A percentile compares a stretch with the other conserved stretches of the same genome.
These are phyloP conservation scores for Parapristionchus giblindavisi DNA, from an alignment of 2,888 invertebrate species.

Conservation along the genomic window DNA sequence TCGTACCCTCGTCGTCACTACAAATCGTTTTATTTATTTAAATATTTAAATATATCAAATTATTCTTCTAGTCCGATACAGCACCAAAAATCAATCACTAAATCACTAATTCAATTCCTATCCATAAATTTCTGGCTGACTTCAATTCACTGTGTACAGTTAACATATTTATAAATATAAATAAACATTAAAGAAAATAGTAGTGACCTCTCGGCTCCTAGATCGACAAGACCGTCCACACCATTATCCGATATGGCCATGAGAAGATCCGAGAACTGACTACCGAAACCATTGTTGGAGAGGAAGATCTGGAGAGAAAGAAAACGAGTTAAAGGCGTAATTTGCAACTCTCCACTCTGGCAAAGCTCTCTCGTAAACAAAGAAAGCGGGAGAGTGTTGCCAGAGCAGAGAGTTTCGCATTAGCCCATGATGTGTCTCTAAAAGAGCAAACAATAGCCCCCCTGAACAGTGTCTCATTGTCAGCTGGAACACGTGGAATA, in stretches of 20 bases:
- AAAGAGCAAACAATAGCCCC: no score
- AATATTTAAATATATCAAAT: neutral
- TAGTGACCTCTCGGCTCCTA: slow-evolving; percentile 20
- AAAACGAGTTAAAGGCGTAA: neutral
- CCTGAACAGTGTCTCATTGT: no score
- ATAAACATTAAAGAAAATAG: neutral
- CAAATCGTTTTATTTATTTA: neutral
- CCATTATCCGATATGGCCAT: slow-evolving; percentile 3
- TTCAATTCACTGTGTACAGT: neutral
- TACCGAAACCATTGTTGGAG: slow-evolving; percentile 42
- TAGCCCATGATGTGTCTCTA: neutral
- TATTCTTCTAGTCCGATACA: neutral
- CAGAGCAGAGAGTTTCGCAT: neutral
- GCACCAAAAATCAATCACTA: neutral
- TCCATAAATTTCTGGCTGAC: neutral
- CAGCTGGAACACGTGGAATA: no score
- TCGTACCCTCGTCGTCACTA: slow-evolving; percentile 41
- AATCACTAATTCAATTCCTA: neutral
- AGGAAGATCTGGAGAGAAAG: slow-evolving; percentile 21
- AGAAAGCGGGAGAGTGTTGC: neutral
- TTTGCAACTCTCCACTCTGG: neutral
- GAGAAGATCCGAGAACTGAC: slow-evolving; percentile 36
- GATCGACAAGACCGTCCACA: neutral
- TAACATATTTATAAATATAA: neutral
- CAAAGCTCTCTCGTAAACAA: neutral